Evolutionary conservation across 2,888 invertebrate genomes (phyloP).

Genomic region (Drosophila mercatorum): DNA sequence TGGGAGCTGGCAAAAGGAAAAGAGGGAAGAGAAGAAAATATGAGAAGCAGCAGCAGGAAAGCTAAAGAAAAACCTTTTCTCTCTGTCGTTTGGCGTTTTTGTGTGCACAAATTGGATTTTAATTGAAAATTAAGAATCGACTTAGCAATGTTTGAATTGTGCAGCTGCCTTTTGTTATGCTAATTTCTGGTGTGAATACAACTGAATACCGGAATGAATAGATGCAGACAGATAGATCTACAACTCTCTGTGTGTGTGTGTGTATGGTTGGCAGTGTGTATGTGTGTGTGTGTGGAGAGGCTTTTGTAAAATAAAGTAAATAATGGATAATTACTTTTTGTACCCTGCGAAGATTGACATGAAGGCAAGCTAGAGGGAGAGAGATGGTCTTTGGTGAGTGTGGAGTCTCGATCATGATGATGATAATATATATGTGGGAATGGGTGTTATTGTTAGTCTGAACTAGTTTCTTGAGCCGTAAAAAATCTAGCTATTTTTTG

Average conservation of each 20-base stretch:
- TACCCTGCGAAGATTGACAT: background rate
- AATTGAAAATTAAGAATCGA: slow-evolving; percentile 81
- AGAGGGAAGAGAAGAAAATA: background rate
- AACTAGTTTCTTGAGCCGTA: too few relatives aligned
- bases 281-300: background rate
- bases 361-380: background rate
- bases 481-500: too few relatives aligned
- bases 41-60: background rate
- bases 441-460: too few relatives aligned
- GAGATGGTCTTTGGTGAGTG: too few relatives aligned
- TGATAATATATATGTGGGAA: too few relatives aligned
- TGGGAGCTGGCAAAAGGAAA: background rate
- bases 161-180: slow-evolving; percentile 77
- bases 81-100: slow-evolving; percentile 51
- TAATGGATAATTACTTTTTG: slow-evolving; percentile 79
- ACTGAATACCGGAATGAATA: slow-evolving; percentile 60
- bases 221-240: slow-evolving; percentile 31
- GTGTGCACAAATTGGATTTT: slow-evolving; percentile 78
- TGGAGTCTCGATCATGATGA: too few relatives aligned
- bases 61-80: slow-evolving; percentile 20
- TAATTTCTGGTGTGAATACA: slow-evolving; percentile 61
- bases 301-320: slow-evolving; percentile 71
- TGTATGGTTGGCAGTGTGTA: background rate
- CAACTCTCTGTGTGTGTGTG: background rate
- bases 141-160: slow-evolving; percentile 78